These are phyloP conservation scores for Orgyia antiqua DNA, from an alignment of 2,888 invertebrate species.

Conservation along the genomic window DNA sequence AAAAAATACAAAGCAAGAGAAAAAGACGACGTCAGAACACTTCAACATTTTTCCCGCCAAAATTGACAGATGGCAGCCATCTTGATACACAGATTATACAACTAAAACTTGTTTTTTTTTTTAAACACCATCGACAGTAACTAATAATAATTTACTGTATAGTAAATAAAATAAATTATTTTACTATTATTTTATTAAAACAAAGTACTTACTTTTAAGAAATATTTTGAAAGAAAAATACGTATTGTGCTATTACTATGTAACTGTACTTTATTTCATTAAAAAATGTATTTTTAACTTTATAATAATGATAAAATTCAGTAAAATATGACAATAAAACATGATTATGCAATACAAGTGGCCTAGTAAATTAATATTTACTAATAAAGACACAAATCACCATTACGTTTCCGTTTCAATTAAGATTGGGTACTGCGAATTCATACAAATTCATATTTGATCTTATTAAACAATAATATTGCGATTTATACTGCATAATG, in stretches of 20 bases:
- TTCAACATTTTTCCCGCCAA: conserved; percentile 14
- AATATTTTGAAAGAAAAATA: conserved; percentile 23
- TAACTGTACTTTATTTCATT: conserved; percentile 34
- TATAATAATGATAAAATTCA: conserved; percentile 18
- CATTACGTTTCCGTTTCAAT: conserved; percentile 7
- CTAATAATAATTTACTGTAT: too few species aligned
- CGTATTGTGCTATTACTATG: conserved; percentile 38
- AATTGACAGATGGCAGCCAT: conserved; percentile 1
- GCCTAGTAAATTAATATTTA: conserved; percentile 26
- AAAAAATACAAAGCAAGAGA: too few species aligned
- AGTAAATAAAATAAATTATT: too few species aligned
- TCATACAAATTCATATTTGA: not conserved
- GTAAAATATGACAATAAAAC: conserved; percentile 21
- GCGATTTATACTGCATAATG: too few species aligned
- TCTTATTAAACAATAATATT: too few species aligned
- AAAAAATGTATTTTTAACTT: conserved; percentile 18
- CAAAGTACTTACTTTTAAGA: conserved; percentile 1
- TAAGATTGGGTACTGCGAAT: conserved; percentile 8
- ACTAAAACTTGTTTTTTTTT: too few species aligned
- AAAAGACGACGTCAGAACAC: too few species aligned
- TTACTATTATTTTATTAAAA: too few species aligned
- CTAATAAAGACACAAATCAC: conserved; percentile 21
- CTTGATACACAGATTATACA: too few species aligned
- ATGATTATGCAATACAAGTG: conserved; percentile 25
- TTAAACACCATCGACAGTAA: too few species aligned